A percentile compares a stretch with the other conserved stretches of the same genome.
These are phyloP conservation scores for Laodelphax striatellus DNA, from an alignment of 1,140 invertebrate species.

Conservation along the genomic window DNA sequence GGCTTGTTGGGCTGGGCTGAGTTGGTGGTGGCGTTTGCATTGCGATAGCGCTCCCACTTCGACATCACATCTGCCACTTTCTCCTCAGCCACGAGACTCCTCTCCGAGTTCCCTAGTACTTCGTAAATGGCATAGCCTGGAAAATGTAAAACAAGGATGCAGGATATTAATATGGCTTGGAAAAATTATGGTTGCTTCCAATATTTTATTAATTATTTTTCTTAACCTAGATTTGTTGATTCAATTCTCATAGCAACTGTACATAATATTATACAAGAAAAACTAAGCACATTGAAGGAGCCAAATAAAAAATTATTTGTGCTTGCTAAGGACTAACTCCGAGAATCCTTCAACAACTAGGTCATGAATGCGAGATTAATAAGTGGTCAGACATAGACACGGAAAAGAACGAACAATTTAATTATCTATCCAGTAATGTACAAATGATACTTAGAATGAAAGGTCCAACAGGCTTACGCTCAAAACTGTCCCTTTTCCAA, in stretches of 20 bases:
- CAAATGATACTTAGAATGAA: background rate
- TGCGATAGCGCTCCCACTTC: conserved; percentile 82
- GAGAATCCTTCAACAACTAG: no score
- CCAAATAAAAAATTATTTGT: no score
- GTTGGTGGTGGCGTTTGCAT: conserved; percentile 34
- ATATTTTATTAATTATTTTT: background rate
- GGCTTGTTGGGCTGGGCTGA: conserved; percentile 28
- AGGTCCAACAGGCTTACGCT: background rate
- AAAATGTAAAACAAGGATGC: conserved; percentile 16
- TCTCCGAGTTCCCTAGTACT: conserved; percentile 66
- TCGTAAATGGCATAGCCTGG: conserved; percentile 44
- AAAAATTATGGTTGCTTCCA: conserved; percentile 1
- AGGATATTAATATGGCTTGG: conserved; percentile 1
- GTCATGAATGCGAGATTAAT: no score
- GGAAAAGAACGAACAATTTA: no score
- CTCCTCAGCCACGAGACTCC: conserved; percentile 71
- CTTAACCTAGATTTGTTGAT: no score
- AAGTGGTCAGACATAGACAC: no score
- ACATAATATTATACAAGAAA: no score
- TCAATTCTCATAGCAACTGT: no score
- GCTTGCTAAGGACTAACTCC: no score
- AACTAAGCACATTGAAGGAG: no score
- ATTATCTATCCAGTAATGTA: no score
- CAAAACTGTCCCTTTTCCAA: no score
- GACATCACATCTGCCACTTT: conserved; percentile 90